A percentile compares a stretch with the other conserved stretches of the same genome.
Conservation (phyloP, 2,797 vertebrate species). For the Lemur catta region DNA sequence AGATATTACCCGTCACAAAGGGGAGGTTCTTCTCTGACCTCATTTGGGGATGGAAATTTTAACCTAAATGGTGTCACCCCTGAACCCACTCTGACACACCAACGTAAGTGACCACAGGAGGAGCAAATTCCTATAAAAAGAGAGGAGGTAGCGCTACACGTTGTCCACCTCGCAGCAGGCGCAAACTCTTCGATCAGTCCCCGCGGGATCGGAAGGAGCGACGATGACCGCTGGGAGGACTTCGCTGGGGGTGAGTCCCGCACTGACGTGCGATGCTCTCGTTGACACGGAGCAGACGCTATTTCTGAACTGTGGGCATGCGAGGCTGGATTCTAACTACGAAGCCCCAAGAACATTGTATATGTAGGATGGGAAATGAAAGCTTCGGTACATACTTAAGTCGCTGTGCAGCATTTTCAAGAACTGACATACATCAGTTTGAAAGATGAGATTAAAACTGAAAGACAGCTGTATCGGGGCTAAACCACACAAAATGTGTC, state of each 20-base stretch:
- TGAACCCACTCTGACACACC: conserved; percentile 7
- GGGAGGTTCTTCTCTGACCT: conserved; percentile 64
- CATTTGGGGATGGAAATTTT: conserved; percentile 70
- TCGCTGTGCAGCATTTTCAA: conserved; percentile 34
- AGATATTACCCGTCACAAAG: neutral
- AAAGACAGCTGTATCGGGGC: conserved; percentile 39
- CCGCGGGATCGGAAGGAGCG: neutral
- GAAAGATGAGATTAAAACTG: conserved; percentile 72
- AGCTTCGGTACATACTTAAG: neutral
- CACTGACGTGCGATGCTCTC: neutral
- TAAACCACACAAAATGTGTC: conserved; percentile 61
- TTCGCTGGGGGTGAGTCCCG: conserved; percentile 57
- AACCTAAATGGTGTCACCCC: conserved; percentile 52
- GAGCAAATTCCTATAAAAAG: conserved; percentile 67
- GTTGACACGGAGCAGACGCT: neutral
- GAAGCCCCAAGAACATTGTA: neutral
- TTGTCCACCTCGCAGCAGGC: neutral
- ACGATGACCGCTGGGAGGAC: conserved; percentile 28
- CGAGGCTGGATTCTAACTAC: neutral
- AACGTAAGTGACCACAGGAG: conserved; percentile 63
- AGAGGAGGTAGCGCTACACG: neutral
- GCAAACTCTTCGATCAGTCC: neutral
- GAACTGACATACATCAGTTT: conserved; percentile 56
- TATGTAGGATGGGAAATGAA: neutral
- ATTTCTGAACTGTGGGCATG: neutral